Conservation (phyloP, 2,888 invertebrate genomes). For the Cancer borealis region DNA sequence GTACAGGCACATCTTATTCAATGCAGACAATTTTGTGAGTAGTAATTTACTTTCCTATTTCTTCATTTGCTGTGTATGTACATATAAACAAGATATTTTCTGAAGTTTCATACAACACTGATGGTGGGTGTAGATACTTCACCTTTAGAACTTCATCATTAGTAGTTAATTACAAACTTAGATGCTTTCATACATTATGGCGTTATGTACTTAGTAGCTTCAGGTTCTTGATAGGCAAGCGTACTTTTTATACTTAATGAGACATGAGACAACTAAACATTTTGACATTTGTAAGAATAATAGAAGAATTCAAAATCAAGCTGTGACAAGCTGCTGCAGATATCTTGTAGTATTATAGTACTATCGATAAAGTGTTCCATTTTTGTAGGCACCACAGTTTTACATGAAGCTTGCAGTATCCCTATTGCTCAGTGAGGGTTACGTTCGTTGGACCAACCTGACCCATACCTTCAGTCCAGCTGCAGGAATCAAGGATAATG, state of each 20-base stretch:
- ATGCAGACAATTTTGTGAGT: constrained; percentile 73
- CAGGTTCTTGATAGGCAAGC: no score
- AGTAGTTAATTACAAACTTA: no score
- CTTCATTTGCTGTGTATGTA: neutral
- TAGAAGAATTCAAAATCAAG: no score
- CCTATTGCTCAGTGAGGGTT: constrained; percentile 66
- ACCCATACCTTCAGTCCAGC: constrained; percentile 50
- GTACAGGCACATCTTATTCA: constrained; percentile 73
- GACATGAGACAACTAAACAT: no score
- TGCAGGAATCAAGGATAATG: constrained; percentile 66
- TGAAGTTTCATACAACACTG: neutral
- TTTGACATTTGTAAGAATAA: no score
- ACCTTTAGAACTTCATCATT: no score
- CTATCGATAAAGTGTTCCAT: neutral
- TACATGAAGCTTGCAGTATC: constrained; percentile 67
- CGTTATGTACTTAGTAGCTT: no score
- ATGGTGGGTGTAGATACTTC: no score
- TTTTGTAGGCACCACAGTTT: constrained; percentile 65
- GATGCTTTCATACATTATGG: no score
- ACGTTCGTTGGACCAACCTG: constrained; percentile 57
- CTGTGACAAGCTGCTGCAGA: no score
- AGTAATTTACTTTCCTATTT: constrained; percentile 36
- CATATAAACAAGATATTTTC: neutral
- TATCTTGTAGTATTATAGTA: neutral
- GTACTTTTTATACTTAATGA: no score